Evolutionary conservation across 2,888 invertebrate species (phyloP).

Genomic region (Mycalesis mineus): DNA sequence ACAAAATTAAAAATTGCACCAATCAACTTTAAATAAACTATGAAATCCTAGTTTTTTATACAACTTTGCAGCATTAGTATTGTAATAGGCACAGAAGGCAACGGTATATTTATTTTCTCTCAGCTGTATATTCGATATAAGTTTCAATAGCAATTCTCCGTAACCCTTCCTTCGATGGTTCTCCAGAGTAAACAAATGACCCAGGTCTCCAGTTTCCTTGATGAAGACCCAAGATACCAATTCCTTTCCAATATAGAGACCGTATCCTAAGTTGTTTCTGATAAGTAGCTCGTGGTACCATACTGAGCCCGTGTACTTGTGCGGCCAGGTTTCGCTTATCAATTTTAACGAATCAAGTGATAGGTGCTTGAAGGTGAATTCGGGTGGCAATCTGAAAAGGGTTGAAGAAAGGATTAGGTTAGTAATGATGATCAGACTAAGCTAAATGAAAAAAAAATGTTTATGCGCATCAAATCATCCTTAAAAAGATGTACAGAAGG

Average conservation of each 20-base stretch:
- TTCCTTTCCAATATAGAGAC: conserved; percentile 39
- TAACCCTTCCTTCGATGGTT: conserved; percentile 52
- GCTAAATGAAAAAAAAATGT: too few species aligned
- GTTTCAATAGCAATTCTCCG: conserved; percentile 44
- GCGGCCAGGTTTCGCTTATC: conserved; percentile 48
- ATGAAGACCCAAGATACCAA: conserved; percentile 48
- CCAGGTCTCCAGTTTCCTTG: conserved; percentile 48
- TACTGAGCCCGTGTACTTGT: conserved; percentile 39
- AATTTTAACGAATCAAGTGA: conserved; percentile 38
- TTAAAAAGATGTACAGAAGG: too few species aligned
- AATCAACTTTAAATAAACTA: neutral
- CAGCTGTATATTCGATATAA: conserved; percentile 43
- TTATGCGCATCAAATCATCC: too few species aligned
- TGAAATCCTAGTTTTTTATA: conserved; percentile 47
- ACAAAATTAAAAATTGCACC: neutral
- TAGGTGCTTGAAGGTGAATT: conserved; percentile 36
- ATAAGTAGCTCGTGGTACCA: conserved; percentile 46
- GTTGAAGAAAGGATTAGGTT: too few species aligned
- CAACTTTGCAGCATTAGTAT: conserved; percentile 41
- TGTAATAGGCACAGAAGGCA: conserved; percentile 44
- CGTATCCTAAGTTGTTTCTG: conserved; percentile 44
- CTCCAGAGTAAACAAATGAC: conserved; percentile 51
- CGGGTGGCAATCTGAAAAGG: neutral
- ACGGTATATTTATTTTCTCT: conserved; percentile 39
- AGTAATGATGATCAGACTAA: too few species aligned